Percentiles rank a stretch among this genome's conserved stretches.
phyloP scores from a whole-genome alignment of 2,113 vertebrate species.

The Platichthys flesus region DNA sequence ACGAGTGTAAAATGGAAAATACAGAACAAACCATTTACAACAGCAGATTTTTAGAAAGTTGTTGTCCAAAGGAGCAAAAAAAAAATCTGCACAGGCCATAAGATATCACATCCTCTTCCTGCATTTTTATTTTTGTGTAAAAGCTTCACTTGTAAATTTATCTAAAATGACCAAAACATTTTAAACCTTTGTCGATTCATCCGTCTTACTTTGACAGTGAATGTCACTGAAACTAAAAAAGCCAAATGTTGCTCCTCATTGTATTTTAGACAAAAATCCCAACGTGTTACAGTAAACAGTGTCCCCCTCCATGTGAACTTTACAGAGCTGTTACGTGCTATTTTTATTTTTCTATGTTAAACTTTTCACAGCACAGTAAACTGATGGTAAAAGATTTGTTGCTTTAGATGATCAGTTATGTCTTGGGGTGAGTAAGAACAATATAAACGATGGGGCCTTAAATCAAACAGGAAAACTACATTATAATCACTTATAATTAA shows the following conservation, averaged over 20 bases:
- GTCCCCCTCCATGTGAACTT: too few species aligned
- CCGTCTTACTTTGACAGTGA: too few species aligned
- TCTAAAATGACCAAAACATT: too few species aligned
- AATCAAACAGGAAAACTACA: too few species aligned
- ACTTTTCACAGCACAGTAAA: too few species aligned
- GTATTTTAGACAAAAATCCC: not conserved
- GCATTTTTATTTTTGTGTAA: not conserved
- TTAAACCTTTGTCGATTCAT: too few species aligned
- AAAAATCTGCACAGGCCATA: not conserved
- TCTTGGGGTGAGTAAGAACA: not conserved
- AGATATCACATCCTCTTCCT: too few species aligned
- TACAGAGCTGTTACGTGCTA: too few species aligned
- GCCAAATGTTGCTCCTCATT: not conserved
- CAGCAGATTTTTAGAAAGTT: not conserved
- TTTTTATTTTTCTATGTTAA: too few species aligned
- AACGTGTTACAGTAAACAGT: not conserved
- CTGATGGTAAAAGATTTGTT: not conserved
- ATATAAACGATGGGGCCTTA: not conserved
- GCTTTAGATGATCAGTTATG: not conserved
- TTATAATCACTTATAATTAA: too few species aligned
- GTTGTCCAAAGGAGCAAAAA: slow-evolving; percentile 12
- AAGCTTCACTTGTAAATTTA: too few species aligned
- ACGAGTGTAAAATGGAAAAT: not conserved
- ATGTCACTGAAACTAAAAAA: too few species aligned
- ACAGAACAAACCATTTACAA: slow-evolving; percentile 7